phyloP scores from a whole-genome alignment of 2,888 invertebrate genomes.

The Drosophila birchii region DNA sequence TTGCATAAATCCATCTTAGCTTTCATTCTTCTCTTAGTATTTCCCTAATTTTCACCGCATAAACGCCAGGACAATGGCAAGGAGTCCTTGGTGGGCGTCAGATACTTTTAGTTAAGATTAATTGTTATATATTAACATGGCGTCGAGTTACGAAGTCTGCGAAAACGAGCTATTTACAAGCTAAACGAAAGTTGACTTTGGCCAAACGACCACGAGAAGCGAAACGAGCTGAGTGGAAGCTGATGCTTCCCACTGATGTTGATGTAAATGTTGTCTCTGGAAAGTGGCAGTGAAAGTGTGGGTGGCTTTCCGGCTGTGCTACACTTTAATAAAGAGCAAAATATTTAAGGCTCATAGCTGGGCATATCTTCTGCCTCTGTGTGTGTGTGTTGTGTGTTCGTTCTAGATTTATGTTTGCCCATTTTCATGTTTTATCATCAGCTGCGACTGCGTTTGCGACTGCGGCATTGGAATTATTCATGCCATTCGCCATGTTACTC shows the following conservation, averaged over 20 bases:
- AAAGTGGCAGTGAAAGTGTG: constrained; percentile 44
- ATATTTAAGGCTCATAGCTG: constrained; percentile 61
- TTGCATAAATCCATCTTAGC: no score
- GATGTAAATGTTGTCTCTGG: constrained; percentile 49
- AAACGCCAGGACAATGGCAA: constrained; percentile 6
- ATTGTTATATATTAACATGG: constrained; percentile 83
- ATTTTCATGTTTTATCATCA: constrained; percentile 79
- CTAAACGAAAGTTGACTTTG: constrained; percentile 83
- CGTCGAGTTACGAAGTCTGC: constrained; percentile 81
- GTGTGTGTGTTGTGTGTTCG: constrained; percentile 21
- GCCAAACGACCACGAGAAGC: constrained; percentile 58
- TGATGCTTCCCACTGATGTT: constrained; percentile 38
- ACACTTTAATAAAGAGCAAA: constrained; percentile 65
- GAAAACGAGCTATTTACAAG: constrained; percentile 83
- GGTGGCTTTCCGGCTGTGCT: constrained; percentile 12
- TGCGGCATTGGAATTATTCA: constrained; percentile 79
- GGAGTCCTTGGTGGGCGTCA: constrained; percentile 60
- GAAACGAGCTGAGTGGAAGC: constrained; percentile 42
- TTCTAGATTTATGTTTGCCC: constrained; percentile 72
- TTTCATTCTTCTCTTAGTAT: no score
- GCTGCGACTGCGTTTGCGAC: constrained; percentile 57
- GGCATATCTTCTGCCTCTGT: constrained; percentile 50
- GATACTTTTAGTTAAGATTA: constrained; percentile 82
- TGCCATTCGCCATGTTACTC: constrained; percentile 75
- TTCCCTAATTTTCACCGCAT: not conserved